Evolutionary conservation across 1,140 invertebrate species (phyloP), one percentile per base, ranked within the genome.

Genomic region (Myzus persicae): DNA sequence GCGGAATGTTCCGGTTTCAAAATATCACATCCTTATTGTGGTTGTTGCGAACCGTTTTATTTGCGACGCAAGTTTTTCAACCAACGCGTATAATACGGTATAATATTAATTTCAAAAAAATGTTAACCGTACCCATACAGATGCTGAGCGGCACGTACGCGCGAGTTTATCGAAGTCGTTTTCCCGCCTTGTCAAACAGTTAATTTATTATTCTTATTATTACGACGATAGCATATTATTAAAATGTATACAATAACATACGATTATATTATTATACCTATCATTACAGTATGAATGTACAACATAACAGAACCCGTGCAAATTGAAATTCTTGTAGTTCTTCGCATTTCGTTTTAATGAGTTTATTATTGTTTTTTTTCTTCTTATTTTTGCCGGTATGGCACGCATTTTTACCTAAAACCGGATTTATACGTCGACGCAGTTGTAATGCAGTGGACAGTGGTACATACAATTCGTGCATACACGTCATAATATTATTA

Each of bases 161-260:
- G 31, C 1, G 59, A 67, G 59, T 76, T 76, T 76, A 76, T 76
- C 59, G 59, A n/a, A 18, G 31, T n/a, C 14, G 59, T 76, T 76
- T 76, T 76, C 59, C 59, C n/a, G 14, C 59, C 36, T 76, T 76
- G 59, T 76, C 14, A 76, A 76, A 76, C 59, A 76, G 59, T 76
- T n/a, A 76, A 76, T 76, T n/a, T n/a, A n/a, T n/a, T n/a, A 76
- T 76, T 76, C 59, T 76, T n/a, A 76, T n/a, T n/a, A 76, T n/a
- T 76, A 14, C 31, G 18, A 76, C 14, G 14, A 76, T 76, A 76
- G 31, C 31, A 31, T 67, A 67, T n/a, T n/a, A n/a, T 67, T 51
- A 51, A 51, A 76, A 76, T 76, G 31, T 20, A 76, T n/a, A 76
- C 14, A 76, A 76, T 18, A n/a, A 76, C 59, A 76, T 76, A 18